Conservation (phyloP, 2,113 vertebrate genomes). For the Sialia sialis region DNA sequence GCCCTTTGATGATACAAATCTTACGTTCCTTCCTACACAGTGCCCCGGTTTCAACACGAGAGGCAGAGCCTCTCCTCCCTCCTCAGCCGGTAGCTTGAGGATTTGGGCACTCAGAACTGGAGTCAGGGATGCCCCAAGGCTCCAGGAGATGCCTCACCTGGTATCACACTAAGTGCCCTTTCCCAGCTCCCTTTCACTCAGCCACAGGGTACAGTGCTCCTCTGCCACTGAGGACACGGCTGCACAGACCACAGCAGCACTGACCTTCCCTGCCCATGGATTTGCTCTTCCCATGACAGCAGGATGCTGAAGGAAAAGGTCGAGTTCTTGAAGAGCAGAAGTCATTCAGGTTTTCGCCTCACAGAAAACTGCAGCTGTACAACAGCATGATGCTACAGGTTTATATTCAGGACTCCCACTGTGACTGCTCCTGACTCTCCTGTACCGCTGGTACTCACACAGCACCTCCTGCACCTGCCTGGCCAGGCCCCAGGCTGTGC, state of each 20-base stretch:
- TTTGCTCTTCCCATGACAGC: not conserved
- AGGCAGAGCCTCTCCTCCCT: slow-evolving; percentile 12
- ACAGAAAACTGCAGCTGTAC: not conserved
- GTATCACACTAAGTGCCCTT: accelerated
- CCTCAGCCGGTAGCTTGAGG: not conserved
- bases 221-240: accelerated
- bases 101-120: not conserved
- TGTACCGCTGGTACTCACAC: not conserved
- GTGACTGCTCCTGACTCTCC: not conserved
- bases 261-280: not conserved
- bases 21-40: slow-evolving; percentile 59
- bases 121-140: not conserved
- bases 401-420: not conserved
- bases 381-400: not conserved
- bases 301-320: not conserved
- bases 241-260: not conserved
- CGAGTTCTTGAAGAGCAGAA: not conserved
- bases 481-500: not conserved
- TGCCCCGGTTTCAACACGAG: not conserved
- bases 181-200: not conserved
- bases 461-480: not conserved
- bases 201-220: not conserved
- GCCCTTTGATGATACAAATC: slow-evolving; percentile 60
- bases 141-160: not conserved
- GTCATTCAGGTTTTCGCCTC: not conserved